Base-by-base conservation (phyloP, 2,797 vertebrate genomes). In the Buceros bicornis region DNA sequence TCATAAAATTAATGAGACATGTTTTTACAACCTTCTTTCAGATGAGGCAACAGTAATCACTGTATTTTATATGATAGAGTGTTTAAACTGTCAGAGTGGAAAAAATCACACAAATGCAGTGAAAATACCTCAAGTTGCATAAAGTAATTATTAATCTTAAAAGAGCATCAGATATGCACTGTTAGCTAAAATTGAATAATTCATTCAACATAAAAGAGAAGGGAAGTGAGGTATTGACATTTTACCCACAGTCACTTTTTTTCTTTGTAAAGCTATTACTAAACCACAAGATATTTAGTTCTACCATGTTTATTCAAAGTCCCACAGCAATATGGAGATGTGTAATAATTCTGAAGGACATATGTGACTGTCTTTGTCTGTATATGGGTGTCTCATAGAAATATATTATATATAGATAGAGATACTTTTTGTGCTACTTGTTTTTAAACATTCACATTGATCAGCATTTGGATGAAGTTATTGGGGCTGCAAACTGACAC, bases 181-280 rank as follows among this genome's bases (percentile, higher is more conserved):
- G 65, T 90, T 96, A 91, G 77, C 47, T 90, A 87, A 87, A 96
- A 87, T 92, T 93, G 6, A 96, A 94, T 93, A 96, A 95, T 95
- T 93, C 48, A 91, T 91, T 90, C 35, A 82, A 48, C 21, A 50
- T 93, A 86, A 74, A 91, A 94, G 24, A 62, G 72, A 88, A 90
- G 2, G 40, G 40, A 85, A 76, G 43, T 76, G 40, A 71, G 28
- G 13, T 77, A 79, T 95, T 96, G 93, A 88, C 40, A 51, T 90
- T 91, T 93, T 91, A 90, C 24, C n/a, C 16, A 65, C 31, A 66
- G 53, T 90, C 81, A 71, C 35, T n/a, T n/a, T 79, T 82, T 89
- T 47, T 51, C 43, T 78, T 82, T 76, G 33, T 83, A 37, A 90
- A 93, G 42, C 45, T 85, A 29, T 81, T 95, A 72, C 16, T 35